Conservation (phyloP, 35 echinoderm and acorn worm genomes). For the Strongylocentrotus purpuratus region DNA sequence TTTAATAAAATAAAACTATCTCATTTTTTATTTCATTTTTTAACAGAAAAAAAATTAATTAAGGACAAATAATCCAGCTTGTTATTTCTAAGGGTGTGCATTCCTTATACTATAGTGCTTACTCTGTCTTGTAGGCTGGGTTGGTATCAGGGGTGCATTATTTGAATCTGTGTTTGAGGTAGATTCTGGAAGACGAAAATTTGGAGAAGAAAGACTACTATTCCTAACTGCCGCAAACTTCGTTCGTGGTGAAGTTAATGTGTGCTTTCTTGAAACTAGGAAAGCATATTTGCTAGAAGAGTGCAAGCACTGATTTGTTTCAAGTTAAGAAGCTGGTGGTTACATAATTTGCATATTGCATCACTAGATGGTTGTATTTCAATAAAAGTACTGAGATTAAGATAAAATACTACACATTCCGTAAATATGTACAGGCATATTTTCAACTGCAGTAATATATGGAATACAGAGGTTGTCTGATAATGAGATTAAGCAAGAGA, state of each 20-base stretch:
- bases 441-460: not conserved
- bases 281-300: not conserved
- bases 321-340: not conserved
- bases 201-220: conserved; percentile 12
- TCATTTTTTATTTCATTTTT: not conserved
- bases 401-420: not conserved
- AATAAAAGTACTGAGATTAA: not conserved
- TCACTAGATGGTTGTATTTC: not conserved
- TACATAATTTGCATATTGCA: not conserved
- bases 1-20: not conserved
- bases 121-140: not conserved
- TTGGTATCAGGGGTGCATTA: not conserved
- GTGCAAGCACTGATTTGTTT: not conserved
- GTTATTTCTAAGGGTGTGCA: not conserved
- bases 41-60: not conserved
- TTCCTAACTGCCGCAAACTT: conserved; percentile 9
- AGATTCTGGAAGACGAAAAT: conserved; percentile 3
- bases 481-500: not conserved
- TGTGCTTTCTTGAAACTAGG: not conserved
- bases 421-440: not conserved
- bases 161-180: conserved; percentile 11
- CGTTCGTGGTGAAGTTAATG: not conserved
- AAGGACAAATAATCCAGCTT: not conserved
- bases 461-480: not conserved
- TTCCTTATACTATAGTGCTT: conserved; percentile 4